phyloP scores from a whole-genome alignment of 2,113 vertebrate genomes.

The Balaenoptera acutorostrata region DNA sequence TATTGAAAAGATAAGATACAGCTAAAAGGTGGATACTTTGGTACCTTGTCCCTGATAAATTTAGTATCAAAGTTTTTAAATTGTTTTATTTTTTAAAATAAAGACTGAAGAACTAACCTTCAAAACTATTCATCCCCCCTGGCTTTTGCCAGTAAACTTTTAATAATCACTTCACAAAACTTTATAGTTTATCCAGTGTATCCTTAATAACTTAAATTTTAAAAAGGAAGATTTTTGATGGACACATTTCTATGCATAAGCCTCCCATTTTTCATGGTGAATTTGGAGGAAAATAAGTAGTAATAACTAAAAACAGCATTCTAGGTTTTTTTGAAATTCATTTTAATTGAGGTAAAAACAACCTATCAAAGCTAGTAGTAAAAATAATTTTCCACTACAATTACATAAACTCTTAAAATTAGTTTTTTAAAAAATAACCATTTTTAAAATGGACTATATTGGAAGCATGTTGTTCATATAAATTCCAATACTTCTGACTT shows the following conservation, averaged over 20 bases:
- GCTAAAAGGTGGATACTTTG: slow-evolving; percentile 51
- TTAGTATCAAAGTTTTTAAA: slow-evolving; percentile 53
- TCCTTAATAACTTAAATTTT: slow-evolving; percentile 56
- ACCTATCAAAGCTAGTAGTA: slow-evolving; percentile 60
- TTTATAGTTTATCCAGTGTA: slow-evolving; percentile 61
- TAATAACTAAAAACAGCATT: slow-evolving; percentile 64
- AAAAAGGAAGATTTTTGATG: slow-evolving; percentile 49
- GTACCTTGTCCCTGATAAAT: slow-evolving; percentile 68
- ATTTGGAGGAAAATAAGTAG: slow-evolving; percentile 2
- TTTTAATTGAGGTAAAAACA: slow-evolving; percentile 64
- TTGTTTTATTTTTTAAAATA: slow-evolving; percentile 49
- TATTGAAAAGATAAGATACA: slow-evolving; percentile 41
- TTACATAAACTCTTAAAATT: slow-evolving; percentile 49
- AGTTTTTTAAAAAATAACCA: slow-evolving; percentile 41
- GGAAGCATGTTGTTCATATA: slow-evolving; percentile 36
- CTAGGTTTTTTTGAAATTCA: not conserved
- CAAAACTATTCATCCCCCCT: not conserved
- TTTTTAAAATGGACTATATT: slow-evolving; percentile 56
- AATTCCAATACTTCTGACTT: slow-evolving; percentile 44
- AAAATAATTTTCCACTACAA: slow-evolving; percentile 52
- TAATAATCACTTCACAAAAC: slow-evolving; percentile 31
- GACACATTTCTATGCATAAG: not conserved
- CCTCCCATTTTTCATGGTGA: slow-evolving; percentile 20
- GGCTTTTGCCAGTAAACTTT: slow-evolving; percentile 37
- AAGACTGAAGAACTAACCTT: slow-evolving; percentile 48